Conservation (phyloP, 2,888 invertebrate genomes). For the Patella depressa region DNA sequence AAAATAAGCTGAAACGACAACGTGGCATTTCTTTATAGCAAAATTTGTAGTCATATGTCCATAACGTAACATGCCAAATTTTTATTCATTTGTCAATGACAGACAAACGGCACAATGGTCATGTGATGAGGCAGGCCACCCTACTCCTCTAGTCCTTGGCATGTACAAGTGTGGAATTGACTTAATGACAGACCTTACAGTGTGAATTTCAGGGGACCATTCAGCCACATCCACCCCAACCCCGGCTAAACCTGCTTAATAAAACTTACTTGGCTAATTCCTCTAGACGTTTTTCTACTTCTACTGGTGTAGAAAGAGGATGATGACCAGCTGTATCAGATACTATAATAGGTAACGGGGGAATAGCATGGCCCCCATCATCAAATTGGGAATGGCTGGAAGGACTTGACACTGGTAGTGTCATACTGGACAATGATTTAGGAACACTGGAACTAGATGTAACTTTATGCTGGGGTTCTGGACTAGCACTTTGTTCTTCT, state of each 20-base stretch:
- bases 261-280: constrained; percentile 59
- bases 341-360: constrained; percentile 23
- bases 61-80: too few relatives aligned
- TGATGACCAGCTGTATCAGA: constrained; percentile 20
- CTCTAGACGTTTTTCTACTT: constrained; percentile 65
- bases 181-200: too few relatives aligned
- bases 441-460: constrained; percentile 64
- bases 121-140: neutral
- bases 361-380: constrained; percentile 30
- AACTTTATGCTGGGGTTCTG: constrained; percentile 53
- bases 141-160: neutral
- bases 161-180: too few relatives aligned
- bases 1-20: too few relatives aligned
- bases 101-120: neutral
- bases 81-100: too few relatives aligned
- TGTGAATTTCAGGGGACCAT: too few relatives aligned
- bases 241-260: neutral
- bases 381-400: constrained; percentile 68
- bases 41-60: too few relatives aligned
- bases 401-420: constrained; percentile 66
- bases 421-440: constrained; percentile 67
- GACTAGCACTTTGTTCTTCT: constrained; percentile 56
- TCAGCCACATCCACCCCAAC: too few relatives aligned
- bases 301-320: constrained; percentile 42
- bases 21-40: too few relatives aligned